phyloP scores from a whole-genome alignment of 1,140 invertebrate species.

The Drosophila dunni region DNA sequence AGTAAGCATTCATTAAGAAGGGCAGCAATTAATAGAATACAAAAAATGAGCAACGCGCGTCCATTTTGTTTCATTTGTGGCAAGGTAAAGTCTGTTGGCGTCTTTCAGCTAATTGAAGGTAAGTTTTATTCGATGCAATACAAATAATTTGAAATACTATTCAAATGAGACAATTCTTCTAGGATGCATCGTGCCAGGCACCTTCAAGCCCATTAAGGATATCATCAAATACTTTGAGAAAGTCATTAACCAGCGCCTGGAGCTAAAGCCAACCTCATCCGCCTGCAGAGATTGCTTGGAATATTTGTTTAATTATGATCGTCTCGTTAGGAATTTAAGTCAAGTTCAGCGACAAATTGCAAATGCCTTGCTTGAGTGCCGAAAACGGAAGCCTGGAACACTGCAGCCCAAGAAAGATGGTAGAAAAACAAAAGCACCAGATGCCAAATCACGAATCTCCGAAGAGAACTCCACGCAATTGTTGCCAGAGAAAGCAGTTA shows the following conservation, averaged over 20 bases:
- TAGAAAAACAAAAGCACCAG: slow-evolving; percentile 26
- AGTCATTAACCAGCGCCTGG: slow-evolving; percentile 67
- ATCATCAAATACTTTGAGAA: slow-evolving; percentile 70
- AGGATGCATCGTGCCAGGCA: slow-evolving; percentile 71
- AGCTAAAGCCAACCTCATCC: slow-evolving; percentile 51
- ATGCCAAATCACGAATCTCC: slow-evolving; percentile 5
- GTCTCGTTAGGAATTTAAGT: slow-evolving; percentile 64
- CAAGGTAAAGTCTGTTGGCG: slow-evolving; percentile 64
- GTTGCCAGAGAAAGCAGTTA: background rate
- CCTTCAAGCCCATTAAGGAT: slow-evolving; percentile 72
- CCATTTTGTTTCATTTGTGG: slow-evolving; percentile 71
- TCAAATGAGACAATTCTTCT: slow-evolving; percentile 11
- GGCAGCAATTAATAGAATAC: background rate
- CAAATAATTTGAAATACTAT: background rate
- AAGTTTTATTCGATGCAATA: background rate
- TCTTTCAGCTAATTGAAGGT: slow-evolving; percentile 70
- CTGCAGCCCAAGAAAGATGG: slow-evolving; percentile 31
- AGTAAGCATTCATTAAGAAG: background rate
- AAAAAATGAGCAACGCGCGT: slow-evolving; percentile 60
- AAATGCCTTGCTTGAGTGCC: slow-evolving; percentile 55
- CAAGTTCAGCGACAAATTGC: slow-evolving; percentile 71
- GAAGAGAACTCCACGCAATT: background rate
- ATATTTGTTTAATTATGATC: slow-evolving; percentile 68
- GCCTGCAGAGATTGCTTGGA: slow-evolving; percentile 66
- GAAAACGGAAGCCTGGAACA: slow-evolving; percentile 35